These are phyloP conservation scores for Bombycilla garrulus DNA, from an alignment of 2,113 vertebrate genomes.

Conservation along the genomic window DNA sequence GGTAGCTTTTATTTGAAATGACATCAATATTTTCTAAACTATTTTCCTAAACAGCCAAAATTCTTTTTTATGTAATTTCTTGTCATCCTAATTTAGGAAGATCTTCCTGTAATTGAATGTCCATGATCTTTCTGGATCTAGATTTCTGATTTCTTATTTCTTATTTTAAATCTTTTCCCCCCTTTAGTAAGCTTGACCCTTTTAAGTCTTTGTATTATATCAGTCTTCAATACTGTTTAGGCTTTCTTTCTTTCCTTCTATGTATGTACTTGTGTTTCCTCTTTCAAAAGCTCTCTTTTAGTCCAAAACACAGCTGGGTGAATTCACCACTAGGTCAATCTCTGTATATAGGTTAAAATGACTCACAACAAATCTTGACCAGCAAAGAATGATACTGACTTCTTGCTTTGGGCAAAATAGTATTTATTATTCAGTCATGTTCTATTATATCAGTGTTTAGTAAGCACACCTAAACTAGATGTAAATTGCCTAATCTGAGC, in stretches of 20 bases:
- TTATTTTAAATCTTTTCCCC: not conserved
- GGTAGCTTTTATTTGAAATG: not conserved
- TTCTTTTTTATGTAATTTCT: not conserved
- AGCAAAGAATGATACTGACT: not conserved
- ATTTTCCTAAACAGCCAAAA: not conserved
- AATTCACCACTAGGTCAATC: not conserved
- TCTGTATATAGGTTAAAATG: not conserved
- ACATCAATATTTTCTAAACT: not conserved
- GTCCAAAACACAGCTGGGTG: not conserved
- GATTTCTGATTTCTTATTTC: not conserved
- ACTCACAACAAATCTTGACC: not conserved
- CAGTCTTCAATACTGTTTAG: rapidly evolving
- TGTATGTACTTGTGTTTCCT: not conserved
- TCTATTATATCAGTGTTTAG: not conserved
- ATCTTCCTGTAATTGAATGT: not conserved
- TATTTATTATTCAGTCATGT: not conserved
- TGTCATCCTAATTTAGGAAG: not conserved
- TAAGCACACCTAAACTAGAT: not conserved
- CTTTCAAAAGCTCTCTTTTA: not conserved
- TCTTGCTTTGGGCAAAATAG: not conserved
- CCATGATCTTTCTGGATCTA: not conserved
- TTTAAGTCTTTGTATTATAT: not conserved
- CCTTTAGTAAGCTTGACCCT: not conserved
- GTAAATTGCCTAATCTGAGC: not conserved
- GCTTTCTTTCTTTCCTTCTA: not conserved